phyloP scores from a whole-genome alignment of 2,888 invertebrate genomes.

The Phyllotreta cruciferae region DNA sequence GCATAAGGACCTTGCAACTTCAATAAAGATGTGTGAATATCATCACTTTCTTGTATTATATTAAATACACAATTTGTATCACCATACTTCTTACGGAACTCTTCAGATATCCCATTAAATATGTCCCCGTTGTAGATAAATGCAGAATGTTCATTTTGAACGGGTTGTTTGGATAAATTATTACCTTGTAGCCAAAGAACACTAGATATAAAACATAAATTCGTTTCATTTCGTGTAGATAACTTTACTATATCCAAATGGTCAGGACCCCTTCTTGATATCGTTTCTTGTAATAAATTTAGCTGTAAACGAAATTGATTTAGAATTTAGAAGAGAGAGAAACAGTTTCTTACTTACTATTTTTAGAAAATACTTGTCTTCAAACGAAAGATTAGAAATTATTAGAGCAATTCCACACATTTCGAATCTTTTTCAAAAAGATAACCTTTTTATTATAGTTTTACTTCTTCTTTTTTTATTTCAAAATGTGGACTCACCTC shows the following conservation, averaged over 20 bases:
- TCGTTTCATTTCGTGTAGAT: constrained; percentile 38
- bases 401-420: constrained; percentile 29
- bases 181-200: constrained; percentile 88
- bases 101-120: constrained; percentile 64
- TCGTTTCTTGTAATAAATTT: constrained; percentile 48
- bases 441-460: constrained; percentile 7
- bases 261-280: constrained; percentile 69
- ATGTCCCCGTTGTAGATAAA: constrained; percentile 92
- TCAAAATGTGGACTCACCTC: too few species aligned
- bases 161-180: constrained; percentile 71
- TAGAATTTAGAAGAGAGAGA: too few species aligned
- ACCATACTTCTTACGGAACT: constrained; percentile 56
- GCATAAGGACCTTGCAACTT: constrained; percentile 82
- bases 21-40: constrained; percentile 50
- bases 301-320: constrained; percentile 45
- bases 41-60: constrained; percentile 51
- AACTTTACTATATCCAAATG: constrained; percentile 41
- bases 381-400: background rate
- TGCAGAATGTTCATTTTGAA: constrained; percentile 66
- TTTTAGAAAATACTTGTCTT: background rate
- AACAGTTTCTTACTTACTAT: constrained; percentile 5
- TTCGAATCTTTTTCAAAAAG: background rate
- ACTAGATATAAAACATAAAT: constrained; percentile 59
- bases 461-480: too few species aligned
- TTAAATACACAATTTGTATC: constrained; percentile 66